These are phyloP conservation scores for Colletes gigas DNA, from an alignment of 1,140 invertebrate genomes.

Conservation along the genomic window DNA sequence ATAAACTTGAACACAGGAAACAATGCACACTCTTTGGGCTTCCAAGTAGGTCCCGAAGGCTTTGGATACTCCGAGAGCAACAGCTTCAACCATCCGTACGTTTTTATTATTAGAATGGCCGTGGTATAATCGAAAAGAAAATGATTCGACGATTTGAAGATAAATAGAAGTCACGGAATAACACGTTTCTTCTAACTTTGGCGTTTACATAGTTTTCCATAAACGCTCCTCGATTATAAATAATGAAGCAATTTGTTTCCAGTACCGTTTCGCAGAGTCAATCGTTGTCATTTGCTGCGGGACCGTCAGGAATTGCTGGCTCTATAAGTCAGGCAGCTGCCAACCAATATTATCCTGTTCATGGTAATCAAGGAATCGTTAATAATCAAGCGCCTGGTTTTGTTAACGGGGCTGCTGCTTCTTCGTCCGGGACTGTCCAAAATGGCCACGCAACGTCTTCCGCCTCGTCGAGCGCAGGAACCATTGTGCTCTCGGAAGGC, in stretches of 20 bases:
- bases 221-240: not conserved
- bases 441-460: conserved; percentile 70
- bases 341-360: conserved; percentile 5
- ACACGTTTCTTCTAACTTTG: too few relatives aligned
- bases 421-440: conserved; percentile 67
- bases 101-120: not conserved
- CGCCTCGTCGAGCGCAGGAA: conserved; percentile 40
- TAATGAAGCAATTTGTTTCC: not conserved
- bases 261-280: conserved; percentile 69
- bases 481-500: not conserved
- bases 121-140: too few relatives aligned
- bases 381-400: conserved; percentile 69
- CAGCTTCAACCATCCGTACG: conserved; percentile 55
- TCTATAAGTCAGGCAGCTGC: not conserved
- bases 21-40: conserved; percentile 73
- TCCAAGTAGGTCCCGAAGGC: conserved; percentile 68
- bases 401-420: conserved; percentile 66
- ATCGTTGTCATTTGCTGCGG: conserved; percentile 73
- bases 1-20: conserved; percentile 70
- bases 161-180: too few relatives aligned
- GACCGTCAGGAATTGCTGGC: conserved; percentile 52
- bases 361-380: conserved; percentile 54
- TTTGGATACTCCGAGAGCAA: conserved; percentile 75
- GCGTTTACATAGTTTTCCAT: too few relatives aligned
- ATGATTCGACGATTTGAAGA: too few relatives aligned